Base-by-base conservation (phyloP, 2,113 vertebrate species). In the Psephotus haematonotus region DNA sequence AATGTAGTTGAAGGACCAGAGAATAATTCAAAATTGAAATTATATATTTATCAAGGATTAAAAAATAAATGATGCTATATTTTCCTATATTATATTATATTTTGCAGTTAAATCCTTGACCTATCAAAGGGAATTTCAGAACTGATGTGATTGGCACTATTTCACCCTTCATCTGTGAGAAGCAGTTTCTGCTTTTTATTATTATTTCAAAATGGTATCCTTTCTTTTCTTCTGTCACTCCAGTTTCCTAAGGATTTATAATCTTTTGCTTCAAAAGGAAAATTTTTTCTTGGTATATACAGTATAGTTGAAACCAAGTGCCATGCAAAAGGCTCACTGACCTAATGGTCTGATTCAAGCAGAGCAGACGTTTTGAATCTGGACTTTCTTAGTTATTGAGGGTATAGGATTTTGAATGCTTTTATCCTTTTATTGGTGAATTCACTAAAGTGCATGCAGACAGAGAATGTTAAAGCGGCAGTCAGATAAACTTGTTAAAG, bases 401-500 rank as follows among this genome's bases (percentile, higher is more conserved):
- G 78, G 86, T 89, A 71, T 84, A 81, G 85, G 74, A 93, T 97
- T 97, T 86, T 95, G 92, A 96, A 89, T 75, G 95, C 97, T 98
- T 98, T 98, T 97, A 98, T 98, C 96, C 96, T 98, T 98, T 98
- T 98, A 98, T 97, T 98, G 96, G 97, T 97, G 96, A 98, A 97
- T 96, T 97, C 96, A 96, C 97, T 98, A 97, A 98, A 98, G 97
- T 96, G 93, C 95, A 96, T 95, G 97, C 97, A 98, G 98, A 98
- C 98, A 98, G 95, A 97, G 97, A 98, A 97, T 97, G 97, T 98
- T 98, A 96, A 98, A 98, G 97, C 96, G 97, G 97, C 97, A 97
- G 98, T 97, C 97, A 98, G 97, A 98, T 97, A 98, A 98, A 98
- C 98, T 98, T 98, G 98, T 98, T 98, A 98, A 98, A 98, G 92